Evolutionary conservation across 2,888 invertebrate species (phyloP), one percentile per base, ranked within the genome.

Genomic region (Rhagonycha fulva): DNA sequence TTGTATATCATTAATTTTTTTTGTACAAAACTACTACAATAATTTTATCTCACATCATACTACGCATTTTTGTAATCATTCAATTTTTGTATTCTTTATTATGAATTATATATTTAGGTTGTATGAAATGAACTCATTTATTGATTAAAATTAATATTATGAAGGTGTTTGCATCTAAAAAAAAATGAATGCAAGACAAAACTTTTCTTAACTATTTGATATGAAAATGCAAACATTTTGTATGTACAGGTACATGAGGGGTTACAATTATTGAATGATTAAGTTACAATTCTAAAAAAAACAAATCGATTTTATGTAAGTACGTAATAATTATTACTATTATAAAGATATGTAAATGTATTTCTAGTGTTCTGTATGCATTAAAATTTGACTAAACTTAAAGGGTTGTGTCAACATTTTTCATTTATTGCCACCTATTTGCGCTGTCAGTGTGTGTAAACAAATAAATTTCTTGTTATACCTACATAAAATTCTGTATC

Each of bases 261-360:
- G 62, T 30, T 67, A 74, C 62, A 70, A 72, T 73, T 77, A 74
- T 63, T 63, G 63, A 63, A 63, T 63, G 63, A 63, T 63, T 63
- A 63, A 63, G 24, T 63, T 63, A 23, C 19, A 63, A 24, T 63
- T 63, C 63, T 24, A 63, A 23, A 68, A 73, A 70, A 74, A 76
- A 70, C 72, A 76, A 76, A 76, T 76, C 32, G 72, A 70, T 67
- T 63, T 63, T 70, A 68, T 70, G 73, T 73, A 73, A 73, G 76
- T 76, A 74, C 76, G 71, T 76, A 76, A 72, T 67, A 71, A 72
- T 61, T 72, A 69, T 61, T 72, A 69, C 62, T 76, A 24, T 24
- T 63, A 63, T 63, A 63, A 63, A 63, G 32, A 76, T 76, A 73
- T 76, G 70, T 76, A 69, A 70, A 68, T 76, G 76, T 76, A 76